Conservation (phyloP, 2,888 invertebrate species). For the Himalopsyche tibetana region DNA sequence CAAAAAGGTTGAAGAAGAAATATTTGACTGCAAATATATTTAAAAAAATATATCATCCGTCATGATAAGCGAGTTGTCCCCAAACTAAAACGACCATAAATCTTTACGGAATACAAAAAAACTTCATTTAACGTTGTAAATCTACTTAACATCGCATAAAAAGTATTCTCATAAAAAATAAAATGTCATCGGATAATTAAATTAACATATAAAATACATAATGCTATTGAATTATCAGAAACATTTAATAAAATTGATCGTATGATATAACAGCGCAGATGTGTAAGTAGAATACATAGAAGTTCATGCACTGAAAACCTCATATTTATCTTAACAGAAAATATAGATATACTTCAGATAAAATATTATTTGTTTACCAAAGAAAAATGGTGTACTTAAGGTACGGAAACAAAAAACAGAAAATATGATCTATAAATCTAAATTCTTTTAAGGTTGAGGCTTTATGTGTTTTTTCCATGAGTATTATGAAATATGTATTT, state of each 20-base stretch:
- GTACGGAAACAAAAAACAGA: not conserved
- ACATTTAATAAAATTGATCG: not conserved
- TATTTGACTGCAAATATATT: not conserved
- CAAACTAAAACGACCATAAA: not conserved
- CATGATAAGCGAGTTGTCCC: not conserved
- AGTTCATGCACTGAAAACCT: too few relatives aligned
- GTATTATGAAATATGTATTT: slow-evolving; percentile 21
- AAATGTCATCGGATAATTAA: too few relatives aligned
- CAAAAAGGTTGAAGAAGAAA: not conserved
- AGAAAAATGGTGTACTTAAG: slow-evolving; percentile 4
- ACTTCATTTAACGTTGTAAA: not conserved
- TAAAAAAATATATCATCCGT: slow-evolving; percentile 14
- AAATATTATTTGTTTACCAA: slow-evolving; percentile 19
- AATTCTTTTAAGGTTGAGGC: not conserved
- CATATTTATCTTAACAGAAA: not conserved
- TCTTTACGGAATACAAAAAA: not conserved
- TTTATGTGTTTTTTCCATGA: not conserved
- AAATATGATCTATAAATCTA: slow-evolving; percentile 26
- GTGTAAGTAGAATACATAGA: too few relatives aligned
- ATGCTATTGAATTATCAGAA: too few relatives aligned
- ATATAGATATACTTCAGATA: slow-evolving; percentile 11
- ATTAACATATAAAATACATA: too few relatives aligned
- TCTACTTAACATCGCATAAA: not conserved
- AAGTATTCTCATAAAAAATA: not conserved
- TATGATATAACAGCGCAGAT: too few relatives aligned